Evolutionary conservation across 2,797 vertebrate genomes (phyloP).

Genomic region (Enoplosus armatus): DNA sequence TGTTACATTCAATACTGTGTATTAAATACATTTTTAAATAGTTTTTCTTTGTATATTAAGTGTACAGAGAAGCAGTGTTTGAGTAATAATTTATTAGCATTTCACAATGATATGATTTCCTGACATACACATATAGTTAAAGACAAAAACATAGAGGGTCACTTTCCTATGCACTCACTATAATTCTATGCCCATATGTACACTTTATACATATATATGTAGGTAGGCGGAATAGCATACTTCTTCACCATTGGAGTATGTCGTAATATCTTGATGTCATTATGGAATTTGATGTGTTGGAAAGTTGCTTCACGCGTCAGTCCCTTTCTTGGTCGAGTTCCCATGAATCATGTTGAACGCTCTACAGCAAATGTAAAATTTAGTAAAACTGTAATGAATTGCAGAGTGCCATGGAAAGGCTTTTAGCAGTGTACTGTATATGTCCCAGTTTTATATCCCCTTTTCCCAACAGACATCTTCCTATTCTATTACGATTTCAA

Average conservation of each 20-base stretch:
- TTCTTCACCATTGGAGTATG: no score
- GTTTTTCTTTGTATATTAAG: neutral
- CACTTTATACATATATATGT: neutral
- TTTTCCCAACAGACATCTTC: slow-evolving; percentile 11
- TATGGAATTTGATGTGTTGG: neutral
- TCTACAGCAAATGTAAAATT: neutral
- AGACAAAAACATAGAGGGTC: neutral
- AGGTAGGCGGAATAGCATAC: no score
- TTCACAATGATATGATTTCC: neutral
- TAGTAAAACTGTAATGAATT: neutral
- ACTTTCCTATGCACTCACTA: neutral
- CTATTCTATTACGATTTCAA: slow-evolving; percentile 38
- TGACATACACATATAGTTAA: neutral
- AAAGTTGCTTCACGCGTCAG: neutral
- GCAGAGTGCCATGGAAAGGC: neutral
- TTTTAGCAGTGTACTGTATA: slow-evolving; percentile 7
- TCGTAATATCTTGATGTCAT: neutral
- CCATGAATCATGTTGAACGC: neutral
- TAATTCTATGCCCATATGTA: neutral
- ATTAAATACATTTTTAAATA: neutral
- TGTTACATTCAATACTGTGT: neutral
- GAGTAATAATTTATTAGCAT: neutral
- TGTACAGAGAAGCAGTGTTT: neutral
- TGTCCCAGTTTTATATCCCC: slow-evolving; percentile 5
- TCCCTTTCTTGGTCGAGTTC: neutral